Evolutionary conservation across 1,140 invertebrate species (phyloP).

Genomic region (Mesaphorura yosii): DNA sequence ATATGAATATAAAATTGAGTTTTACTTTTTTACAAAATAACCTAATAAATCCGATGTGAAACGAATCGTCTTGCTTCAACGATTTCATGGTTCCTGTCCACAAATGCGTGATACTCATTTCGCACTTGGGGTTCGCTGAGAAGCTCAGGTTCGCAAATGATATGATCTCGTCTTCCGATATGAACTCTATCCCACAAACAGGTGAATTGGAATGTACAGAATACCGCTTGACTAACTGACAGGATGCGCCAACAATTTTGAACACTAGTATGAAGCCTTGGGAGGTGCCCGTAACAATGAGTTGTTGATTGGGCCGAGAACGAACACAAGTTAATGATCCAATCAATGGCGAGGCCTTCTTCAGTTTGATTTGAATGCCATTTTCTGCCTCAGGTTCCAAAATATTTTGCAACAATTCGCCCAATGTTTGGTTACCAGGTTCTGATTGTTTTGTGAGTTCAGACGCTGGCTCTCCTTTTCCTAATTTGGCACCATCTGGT

Average conservation of each 20-base stretch:
- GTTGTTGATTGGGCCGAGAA: neutral
- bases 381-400: slow-evolving; percentile 11
- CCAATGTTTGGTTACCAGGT: neutral
- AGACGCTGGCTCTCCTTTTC: slow-evolving; percentile 4
- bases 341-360: slow-evolving; percentile 11
- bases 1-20: too few relatives aligned
- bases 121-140: slow-evolving; percentile 29
- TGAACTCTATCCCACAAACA: slow-evolving; percentile 25
- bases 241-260: neutral
- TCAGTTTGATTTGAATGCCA: slow-evolving; percentile 17
- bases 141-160: slow-evolving; percentile 25
- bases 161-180: slow-evolving; percentile 17
- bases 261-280: slow-evolving; percentile 19
- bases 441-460: neutral
- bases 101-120: slow-evolving; percentile 22
- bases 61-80: slow-evolving; percentile 24
- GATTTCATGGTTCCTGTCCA: slow-evolving; percentile 10
- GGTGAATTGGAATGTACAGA: slow-evolving; percentile 21
- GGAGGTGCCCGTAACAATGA: slow-evolving; percentile 19
- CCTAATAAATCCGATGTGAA: slow-evolving; percentile 22
- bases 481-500: neutral
- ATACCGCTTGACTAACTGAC: slow-evolving; percentile 15
- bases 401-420: slow-evolving; percentile 11
- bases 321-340: slow-evolving; percentile 21
- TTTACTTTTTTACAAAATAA: too few relatives aligned